Evolutionary conservation across 2,888 invertebrate genomes (phyloP), one percentile per base, ranked within the genome.

Genomic region (Eulithis prunata): DNA sequence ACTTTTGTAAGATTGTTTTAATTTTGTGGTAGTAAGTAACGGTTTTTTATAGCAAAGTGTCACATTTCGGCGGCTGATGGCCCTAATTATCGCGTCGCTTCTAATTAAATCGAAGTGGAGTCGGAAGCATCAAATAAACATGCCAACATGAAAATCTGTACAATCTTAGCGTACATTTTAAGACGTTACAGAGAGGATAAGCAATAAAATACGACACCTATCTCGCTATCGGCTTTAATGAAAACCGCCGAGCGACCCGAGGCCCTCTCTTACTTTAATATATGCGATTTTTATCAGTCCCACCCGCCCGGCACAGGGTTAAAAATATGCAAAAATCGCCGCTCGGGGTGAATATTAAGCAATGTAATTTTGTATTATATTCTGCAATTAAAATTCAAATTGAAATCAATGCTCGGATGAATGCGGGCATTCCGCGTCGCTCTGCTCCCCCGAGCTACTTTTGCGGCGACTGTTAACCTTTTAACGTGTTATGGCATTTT

Each of bases 331-430:
- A 91, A 91, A 92, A 92, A 91, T 91, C 88, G 85, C 78, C 81
- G 83, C 84, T 82, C 81, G 84, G 92, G 91, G 91, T 91, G 93
- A 91, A 91, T 92, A 91, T 91, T 87, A 93, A 93, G 87, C 81
- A 89, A 91, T 90, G 90, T 91, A 88, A 91, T 91, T 90, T 90
- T 89, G 88, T 88, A 88, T 91, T 92, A 93, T 93, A 93, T 93
- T 91, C 89, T 83, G 79, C 92, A 91, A 93, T 93, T 93, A 93
- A 93, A 91, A 92, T 93, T 93, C 88, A 93, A 93, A 93, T 93
- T 93, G 93, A 93, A 93, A 93, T 92, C 93, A 93, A 93, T 93
- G 93, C 90, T 83, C 83, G 86, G 83, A 83, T 86, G 89, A 87
- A 86, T 84, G n/a, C n/a, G 84, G 77, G 69, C 78, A 71, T 78